phyloP scores from a whole-genome alignment of 2,113 vertebrate species.

The Delphinus delphis region DNA sequence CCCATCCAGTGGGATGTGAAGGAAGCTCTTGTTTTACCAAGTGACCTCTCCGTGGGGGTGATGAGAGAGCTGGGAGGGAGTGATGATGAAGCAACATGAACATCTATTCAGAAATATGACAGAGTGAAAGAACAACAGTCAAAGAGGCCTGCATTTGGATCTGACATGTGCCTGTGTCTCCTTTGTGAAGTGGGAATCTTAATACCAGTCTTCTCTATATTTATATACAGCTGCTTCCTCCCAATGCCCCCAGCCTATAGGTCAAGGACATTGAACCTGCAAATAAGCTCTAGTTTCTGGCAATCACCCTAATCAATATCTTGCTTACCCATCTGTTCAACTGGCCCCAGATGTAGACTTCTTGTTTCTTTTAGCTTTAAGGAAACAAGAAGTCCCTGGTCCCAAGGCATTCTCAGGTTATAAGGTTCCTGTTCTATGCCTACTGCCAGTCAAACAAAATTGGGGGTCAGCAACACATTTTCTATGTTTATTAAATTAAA shows the following conservation, averaged over 20 bases:
- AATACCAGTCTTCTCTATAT: rapidly evolving
- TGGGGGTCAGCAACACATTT: neutral
- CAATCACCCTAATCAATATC: neutral
- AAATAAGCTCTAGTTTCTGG: neutral
- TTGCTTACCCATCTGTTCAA: neutral
- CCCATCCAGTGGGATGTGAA: too few species aligned
- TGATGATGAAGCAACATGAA: neutral
- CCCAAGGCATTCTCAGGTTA: neutral
- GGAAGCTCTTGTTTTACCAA: neutral
- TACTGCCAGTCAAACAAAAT: too few species aligned
- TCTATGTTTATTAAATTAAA: neutral
- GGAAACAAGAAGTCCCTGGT: neutral
- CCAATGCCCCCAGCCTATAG: rapidly evolving
- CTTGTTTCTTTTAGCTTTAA: neutral
- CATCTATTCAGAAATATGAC: neutral
- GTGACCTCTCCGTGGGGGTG: neutral
- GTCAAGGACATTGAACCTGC: neutral
- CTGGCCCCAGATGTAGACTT: too few species aligned
- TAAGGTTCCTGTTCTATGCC: neutral
- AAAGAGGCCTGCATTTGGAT: rapidly evolving
- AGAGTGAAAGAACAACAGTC: neutral
- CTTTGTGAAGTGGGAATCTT: neutral
- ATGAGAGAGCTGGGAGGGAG: neutral
- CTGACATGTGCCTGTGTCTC: neutral
- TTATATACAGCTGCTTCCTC: neutral